phyloP scores from a whole-genome alignment of 2,888 invertebrate species.

The Pachydiplax longipennis region DNA sequence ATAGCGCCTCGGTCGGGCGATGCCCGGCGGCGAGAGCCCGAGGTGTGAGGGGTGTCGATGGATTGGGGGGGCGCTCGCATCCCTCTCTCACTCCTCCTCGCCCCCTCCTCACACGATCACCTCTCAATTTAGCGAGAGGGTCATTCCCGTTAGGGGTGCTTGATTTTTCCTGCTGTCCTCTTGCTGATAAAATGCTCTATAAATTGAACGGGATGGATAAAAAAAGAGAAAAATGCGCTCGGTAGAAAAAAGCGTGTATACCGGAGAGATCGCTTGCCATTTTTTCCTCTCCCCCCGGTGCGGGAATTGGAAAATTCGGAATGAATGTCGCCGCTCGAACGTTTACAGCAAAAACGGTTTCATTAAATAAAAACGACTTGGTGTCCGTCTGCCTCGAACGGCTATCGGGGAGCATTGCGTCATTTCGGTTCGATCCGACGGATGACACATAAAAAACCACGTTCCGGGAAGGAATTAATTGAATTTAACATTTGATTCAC shows the following conservation, averaged over 20 bases:
- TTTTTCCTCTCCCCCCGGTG: background rate
- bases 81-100: background rate
- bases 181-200: slow-evolving; percentile 34
- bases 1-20: background rate
- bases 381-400: background rate
- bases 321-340: slow-evolving; percentile 19
- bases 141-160: slow-evolving; percentile 33
- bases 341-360: slow-evolving; percentile 21
- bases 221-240: background rate
- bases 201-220: background rate
- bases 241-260: background rate
- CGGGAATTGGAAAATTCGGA: slow-evolving; percentile 25
- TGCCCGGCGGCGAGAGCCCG: background rate
- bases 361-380: background rate
- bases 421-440: background rate
- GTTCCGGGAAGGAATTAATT: background rate
- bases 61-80: background rate
- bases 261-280: background rate
- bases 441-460: background rate
- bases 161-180: slow-evolving; percentile 38
- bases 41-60: background rate
- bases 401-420: background rate
- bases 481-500: background rate
- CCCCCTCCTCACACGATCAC: slow-evolving; percentile 1
- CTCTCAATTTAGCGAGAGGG: slow-evolving; percentile 37